phyloP scores from a whole-genome alignment of 2,797 vertebrate genomes.

The Lemur catta region DNA sequence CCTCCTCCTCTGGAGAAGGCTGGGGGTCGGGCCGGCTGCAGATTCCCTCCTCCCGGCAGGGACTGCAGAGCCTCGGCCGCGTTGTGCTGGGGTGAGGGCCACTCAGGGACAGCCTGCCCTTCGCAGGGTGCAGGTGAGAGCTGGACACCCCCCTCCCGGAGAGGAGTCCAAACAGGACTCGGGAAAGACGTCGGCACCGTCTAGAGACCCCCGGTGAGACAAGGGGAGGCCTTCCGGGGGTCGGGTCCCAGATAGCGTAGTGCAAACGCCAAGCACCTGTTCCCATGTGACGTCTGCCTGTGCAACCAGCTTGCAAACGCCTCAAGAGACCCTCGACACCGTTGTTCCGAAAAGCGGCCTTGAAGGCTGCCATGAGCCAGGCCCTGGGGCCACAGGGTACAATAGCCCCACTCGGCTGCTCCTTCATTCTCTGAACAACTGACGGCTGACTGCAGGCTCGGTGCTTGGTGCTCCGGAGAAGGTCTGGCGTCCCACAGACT shows the following conservation, averaged over 20 bases:
- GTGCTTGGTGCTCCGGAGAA: background rate
- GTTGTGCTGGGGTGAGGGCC: accelerated
- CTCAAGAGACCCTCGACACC: accelerated
- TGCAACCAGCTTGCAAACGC: accelerated
- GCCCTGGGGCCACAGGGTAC: accelerated
- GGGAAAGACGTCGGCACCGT: background rate
- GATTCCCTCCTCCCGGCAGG: background rate
- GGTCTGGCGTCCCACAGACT: background rate
- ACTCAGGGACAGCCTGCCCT: background rate
- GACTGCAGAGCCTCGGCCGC: accelerated
- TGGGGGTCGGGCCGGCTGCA: background rate
- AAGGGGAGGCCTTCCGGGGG: background rate
- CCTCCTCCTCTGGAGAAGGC: background rate
- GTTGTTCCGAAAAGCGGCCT: background rate
- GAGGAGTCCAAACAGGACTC: background rate
- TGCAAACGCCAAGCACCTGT: background rate
- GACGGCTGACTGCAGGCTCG: accelerated
- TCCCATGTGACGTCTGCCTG: accelerated
- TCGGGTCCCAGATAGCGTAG: too few relatives aligned
- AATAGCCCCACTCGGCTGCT: background rate
- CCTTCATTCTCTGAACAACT: too few relatives aligned
- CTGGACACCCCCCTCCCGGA: background rate
- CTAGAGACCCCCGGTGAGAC: background rate
- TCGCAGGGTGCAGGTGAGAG: background rate
- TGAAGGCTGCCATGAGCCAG: background rate